Evolutionary conservation across 2,113 vertebrate genomes (phyloP), one percentile per base, ranked within the genome.

Genomic region (Odontophorus gujanensis): DNA sequence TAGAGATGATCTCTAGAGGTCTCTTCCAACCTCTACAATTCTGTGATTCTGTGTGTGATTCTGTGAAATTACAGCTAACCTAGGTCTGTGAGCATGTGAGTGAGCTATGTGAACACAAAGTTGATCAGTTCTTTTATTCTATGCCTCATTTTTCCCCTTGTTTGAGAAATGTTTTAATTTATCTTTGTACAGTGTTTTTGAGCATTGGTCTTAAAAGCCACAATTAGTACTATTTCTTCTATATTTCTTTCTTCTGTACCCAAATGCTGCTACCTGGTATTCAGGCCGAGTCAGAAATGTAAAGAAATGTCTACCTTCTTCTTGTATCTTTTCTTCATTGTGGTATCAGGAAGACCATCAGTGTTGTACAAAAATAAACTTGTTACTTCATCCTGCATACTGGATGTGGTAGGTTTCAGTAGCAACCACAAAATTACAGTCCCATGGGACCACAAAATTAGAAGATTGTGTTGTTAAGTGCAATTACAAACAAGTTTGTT

Each of bases 281-380:
- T 83, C 85, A 85, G 53, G 87, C 71, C 48, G 68, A 48, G 65
- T 91, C 82, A 93, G 72, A 69, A 91, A 38, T 40, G 34, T 77
- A 58, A 72, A 91, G 47, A 77, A 75, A 87, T 69, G 42, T 40
- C 63, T 84, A 1, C 55, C 66, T 28, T 53, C 53, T 18, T 63
- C 81, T 87, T 94, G n/a, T 79, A 32, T 72, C 78, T 78, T 90
- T 84, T 71, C 71, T 72, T 92, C 45, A 6, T 18, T 73, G 58
- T 58, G 32, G 26, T 74, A n/a, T 77, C 75, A n/a, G 85, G 43
- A 47, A 81, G 76, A 84, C 58, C 48, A 85, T 85, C 50, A 51
- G 65, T 50, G 36, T 66, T 63, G 78, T 57, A 81, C 42, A 92
- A 91, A 95, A 93, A 93, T 93, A 93, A 77, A 74, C 81, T 6